phyloP scores from a whole-genome alignment of 1,140 invertebrate species.

The Agraylea sexmaculata region DNA sequence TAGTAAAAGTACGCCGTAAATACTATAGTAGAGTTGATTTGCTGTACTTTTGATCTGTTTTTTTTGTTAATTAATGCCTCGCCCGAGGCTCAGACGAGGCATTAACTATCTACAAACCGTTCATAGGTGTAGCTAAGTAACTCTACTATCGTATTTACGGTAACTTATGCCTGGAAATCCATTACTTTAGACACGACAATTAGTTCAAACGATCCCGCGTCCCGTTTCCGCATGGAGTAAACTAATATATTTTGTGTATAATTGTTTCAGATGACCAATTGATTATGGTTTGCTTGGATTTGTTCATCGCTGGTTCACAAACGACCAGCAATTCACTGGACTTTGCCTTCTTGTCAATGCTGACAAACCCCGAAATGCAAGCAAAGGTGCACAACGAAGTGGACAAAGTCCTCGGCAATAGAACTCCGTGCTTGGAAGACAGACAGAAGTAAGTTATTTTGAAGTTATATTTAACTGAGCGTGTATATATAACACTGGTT shows the following conservation, averaged over 20 bases:
- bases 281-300: conserved; percentile 54
- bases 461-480: conserved; percentile 1
- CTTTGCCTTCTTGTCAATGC: conserved; percentile 57
- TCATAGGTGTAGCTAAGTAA: too few species aligned
- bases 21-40: too few species aligned
- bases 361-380: conserved; percentile 55
- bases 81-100: too few species aligned
- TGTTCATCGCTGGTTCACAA: conserved; percentile 57
- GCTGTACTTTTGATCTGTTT: too few species aligned
- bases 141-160: too few species aligned
- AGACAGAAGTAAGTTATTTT: conserved; percentile 25
- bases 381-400: conserved; percentile 53
- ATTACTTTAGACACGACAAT: background rate
- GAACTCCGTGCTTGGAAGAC: conserved; percentile 29
- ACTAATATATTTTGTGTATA: conserved; percentile 1
- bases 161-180: too few species aligned
- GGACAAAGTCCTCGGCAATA: conserved; percentile 41
- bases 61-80: too few species aligned
- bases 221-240: too few species aligned
- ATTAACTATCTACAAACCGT: too few species aligned
- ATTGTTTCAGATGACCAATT: conserved; percentile 51
- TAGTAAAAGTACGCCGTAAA: too few species aligned
- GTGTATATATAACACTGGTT: background rate
- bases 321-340: conserved; percentile 62
- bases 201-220: background rate